Percentiles rank a stretch among this genome's conserved stretches.
phyloP scores from a whole-genome alignment of 2,888 invertebrate species.

The Aproaerema taeniolella region DNA sequence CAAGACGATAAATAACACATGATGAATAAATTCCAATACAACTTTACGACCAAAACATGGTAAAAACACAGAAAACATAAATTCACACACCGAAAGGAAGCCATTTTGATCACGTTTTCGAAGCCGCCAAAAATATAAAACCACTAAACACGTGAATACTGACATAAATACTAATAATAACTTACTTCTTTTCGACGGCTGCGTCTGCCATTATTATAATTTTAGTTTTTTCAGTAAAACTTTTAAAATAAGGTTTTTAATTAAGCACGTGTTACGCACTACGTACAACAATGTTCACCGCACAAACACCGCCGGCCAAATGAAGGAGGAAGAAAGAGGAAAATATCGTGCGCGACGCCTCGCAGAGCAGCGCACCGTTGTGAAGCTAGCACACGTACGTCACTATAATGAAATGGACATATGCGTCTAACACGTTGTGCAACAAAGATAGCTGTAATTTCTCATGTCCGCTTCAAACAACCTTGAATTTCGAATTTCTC shows the following conservation, averaged over 20 bases:
- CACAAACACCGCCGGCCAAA: constrained; percentile 72
- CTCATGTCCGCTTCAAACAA: constrained; percentile 36
- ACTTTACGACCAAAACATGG: constrained; percentile 18
- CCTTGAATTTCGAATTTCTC: constrained; percentile 53
- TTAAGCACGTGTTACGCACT: constrained; percentile 64
- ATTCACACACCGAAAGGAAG: constrained; percentile 57
- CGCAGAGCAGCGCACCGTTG: constrained; percentile 43
- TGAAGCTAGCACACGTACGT: constrained; percentile 52
- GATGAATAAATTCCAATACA: constrained; percentile 3
- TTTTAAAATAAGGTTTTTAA: constrained; percentile 39
- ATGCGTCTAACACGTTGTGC: no score
- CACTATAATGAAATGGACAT: constrained; percentile 34
- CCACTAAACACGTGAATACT: constrained; percentile 27
- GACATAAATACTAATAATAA: constrained; percentile 38
- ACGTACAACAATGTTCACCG: constrained; percentile 61
- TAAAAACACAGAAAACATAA: constrained; percentile 34
- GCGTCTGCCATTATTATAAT: constrained; percentile 81
- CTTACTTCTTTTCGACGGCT: constrained; percentile 83
- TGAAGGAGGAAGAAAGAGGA: constrained; percentile 65
- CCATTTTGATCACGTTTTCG: constrained; percentile 76
- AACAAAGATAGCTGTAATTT: constrained; percentile 39
- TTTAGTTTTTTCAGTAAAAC: constrained; percentile 34
- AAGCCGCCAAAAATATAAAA: constrained; percentile 65
- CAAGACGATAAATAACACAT: constrained; percentile 5
- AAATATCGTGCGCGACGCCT: constrained; percentile 55